Base-by-base conservation (phyloP, 1,140 invertebrate species). In the Bombyx mori region DNA sequence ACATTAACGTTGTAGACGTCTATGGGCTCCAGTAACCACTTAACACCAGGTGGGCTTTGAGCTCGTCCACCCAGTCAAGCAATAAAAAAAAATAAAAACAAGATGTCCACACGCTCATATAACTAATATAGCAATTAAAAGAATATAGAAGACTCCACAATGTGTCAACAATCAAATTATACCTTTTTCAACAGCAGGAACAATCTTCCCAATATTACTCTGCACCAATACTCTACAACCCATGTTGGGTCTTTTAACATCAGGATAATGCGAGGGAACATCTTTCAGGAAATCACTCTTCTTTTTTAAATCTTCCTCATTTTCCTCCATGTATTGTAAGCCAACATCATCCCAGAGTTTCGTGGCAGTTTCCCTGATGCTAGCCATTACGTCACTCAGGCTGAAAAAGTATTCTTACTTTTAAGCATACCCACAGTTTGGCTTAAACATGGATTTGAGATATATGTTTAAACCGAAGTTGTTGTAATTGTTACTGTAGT, bases 221-320 rank as follows among this genome's bases (percentile, higher is more conserved):
- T 92, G 90, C 1, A 92, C 91, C 49, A 96, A 81, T 10, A 88
- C 83, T 48, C 94, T 88, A 66, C 94, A 96, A 12, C 94, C 94
- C 8, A 95, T 78, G 73, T 93, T 94, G n/a, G 94, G 93, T 54
- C 93, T 83, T 57, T 88, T 82, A 49, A 92, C 92, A 57, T 89
- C 71, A 42, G 94, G 94, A 85, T 94, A 95, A 78, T 95, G 82
- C 3, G 73, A 61, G 12, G 91, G 90, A 3, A 88, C 72, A 59
- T 91, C 88, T 49, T 83, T 84, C 12, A 91, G 85, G 84, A 93
- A 95, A 73, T 95, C 93, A 35, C 92, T 82, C 81, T 92, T 91
- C 74, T 95, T 92, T 60, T 88, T 88, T 18, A 93, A 73, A 59
- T 95, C 93, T 53, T 91, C 89, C 69, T 94, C 91, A 88, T 96